A percentile compares a stretch with the other conserved stretches of the same genome.
Conservation (phyloP, 2,888 invertebrate genomes). For the Lamellibrachia satsuma region DNA sequence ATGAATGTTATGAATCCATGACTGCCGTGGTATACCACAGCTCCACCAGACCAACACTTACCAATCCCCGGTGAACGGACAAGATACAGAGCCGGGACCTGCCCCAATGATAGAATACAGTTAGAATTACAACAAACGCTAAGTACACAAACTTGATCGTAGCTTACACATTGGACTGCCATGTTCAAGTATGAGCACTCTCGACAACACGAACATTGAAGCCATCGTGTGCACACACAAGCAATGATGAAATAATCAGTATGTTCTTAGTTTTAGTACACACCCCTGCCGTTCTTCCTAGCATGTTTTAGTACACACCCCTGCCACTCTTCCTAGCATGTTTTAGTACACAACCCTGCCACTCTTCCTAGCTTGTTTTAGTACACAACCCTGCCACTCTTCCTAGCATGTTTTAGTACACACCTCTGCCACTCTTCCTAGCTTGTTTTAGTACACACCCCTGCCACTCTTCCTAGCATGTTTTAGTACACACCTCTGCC, state of each 20-base stretch:
- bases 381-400: no score
- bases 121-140: not conserved
- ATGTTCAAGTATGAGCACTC: not conserved
- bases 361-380: no score
- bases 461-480: no score
- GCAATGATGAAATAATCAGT: not conserved
- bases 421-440: no score
- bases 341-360: no score
- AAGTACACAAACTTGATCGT: not conserved
- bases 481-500: no score
- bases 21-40: not conserved
- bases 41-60: not conserved
- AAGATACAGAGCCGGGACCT: not conserved
- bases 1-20: not conserved
- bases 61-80: not conserved
- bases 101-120: not conserved
- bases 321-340: no score
- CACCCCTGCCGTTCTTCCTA: no score
- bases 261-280: no score
- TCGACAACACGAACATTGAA: not conserved
- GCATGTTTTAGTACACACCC: no score
- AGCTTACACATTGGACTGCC: conserved; percentile 10
- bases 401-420: no score
- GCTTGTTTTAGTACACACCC: no score
- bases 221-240: not conserved